phyloP scores from a whole-genome alignment of 2,113 vertebrate genomes.

The Lagopus muta region DNA sequence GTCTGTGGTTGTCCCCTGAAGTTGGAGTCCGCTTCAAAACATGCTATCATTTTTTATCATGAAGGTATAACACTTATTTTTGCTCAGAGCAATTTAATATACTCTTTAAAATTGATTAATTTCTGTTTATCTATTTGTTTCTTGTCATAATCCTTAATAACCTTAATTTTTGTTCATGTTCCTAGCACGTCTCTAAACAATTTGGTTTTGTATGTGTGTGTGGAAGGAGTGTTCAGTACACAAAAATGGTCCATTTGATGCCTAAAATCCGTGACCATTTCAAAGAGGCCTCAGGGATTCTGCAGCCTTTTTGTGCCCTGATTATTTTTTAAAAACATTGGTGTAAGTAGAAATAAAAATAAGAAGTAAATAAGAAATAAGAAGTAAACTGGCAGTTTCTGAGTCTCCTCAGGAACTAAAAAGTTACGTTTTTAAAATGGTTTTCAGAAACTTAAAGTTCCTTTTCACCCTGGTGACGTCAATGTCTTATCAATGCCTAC shows the following conservation, averaged over 20 bases:
- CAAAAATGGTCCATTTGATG: not conserved
- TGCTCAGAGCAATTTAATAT: not conserved
- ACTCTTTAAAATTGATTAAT: not conserved
- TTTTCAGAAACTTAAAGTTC: constrained; percentile 32
- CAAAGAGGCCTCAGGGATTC: constrained; percentile 18
- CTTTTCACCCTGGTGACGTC: not conserved
- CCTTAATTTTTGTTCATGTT: not conserved
- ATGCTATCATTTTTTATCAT: not conserved
- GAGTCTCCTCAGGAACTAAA: not conserved
- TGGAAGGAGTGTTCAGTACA: not conserved
- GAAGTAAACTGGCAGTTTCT: constrained; percentile 8
- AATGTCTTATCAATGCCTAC: not conserved
- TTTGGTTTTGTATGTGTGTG: not conserved
- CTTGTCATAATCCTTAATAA: not conserved
- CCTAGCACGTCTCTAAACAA: not conserved
- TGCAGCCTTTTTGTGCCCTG: not conserved
- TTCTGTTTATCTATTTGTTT: not conserved
- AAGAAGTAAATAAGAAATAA: not conserved
- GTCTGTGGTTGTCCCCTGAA: not conserved
- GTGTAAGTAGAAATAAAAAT: constrained; percentile 40
- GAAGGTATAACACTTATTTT: not conserved
- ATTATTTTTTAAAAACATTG: constrained; percentile 37
- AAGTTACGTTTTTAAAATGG: not conserved
- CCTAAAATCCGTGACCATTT: not conserved
- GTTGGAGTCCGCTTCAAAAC: not conserved